A percentile compares a stretch with the other conserved stretches of the same genome.
These are phyloP conservation scores for Folsomia candida DNA, from an alignment of 2,888 invertebrate species.

Conservation along the genomic window DNA sequence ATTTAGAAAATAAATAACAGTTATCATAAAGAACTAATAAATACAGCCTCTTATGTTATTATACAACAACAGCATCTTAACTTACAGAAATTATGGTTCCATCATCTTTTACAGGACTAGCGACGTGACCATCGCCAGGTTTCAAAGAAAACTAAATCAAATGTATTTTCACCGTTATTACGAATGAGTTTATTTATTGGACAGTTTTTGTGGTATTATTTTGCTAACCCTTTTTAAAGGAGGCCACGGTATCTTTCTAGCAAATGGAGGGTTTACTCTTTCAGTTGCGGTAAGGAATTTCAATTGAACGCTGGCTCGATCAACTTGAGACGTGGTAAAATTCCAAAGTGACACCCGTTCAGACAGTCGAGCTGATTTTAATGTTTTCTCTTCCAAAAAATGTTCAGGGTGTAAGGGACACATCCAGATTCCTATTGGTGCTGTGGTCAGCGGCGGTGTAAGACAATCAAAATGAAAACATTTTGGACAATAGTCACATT, in stretches of 20 bases:
- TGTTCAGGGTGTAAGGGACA: conserved; percentile 96
- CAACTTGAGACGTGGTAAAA: conserved; percentile 72
- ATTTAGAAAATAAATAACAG: background rate
- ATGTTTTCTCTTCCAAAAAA: conserved; percentile 74
- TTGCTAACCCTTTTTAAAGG: background rate
- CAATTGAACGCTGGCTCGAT: conserved; percentile 81
- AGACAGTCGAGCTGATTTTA: conserved; percentile 77
- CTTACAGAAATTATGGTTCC: background rate
- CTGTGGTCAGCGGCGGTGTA: conserved; percentile 83
- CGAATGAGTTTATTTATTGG: too few species aligned
- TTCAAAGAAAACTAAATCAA: background rate
- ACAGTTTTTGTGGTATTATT: too few species aligned
- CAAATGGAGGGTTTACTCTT: conserved; percentile 71
- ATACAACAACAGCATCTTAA: too few species aligned
- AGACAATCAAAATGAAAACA: conserved; percentile 91
- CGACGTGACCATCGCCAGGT: background rate
- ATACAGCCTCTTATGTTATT: background rate
- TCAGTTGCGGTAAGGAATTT: conserved; percentile 81
- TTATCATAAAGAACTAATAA: background rate
- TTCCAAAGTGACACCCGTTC: conserved; percentile 88
- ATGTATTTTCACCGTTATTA: too few species aligned
- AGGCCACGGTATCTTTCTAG: conserved; percentile 56
- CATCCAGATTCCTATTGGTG: conserved; percentile 93
- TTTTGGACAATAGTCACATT: conserved; percentile 90
- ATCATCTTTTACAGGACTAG: background rate